Evolutionary conservation across 2,888 invertebrate species (phyloP), one percentile per base, ranked within the genome.

Genomic region (Agonopterix arenella): DNA sequence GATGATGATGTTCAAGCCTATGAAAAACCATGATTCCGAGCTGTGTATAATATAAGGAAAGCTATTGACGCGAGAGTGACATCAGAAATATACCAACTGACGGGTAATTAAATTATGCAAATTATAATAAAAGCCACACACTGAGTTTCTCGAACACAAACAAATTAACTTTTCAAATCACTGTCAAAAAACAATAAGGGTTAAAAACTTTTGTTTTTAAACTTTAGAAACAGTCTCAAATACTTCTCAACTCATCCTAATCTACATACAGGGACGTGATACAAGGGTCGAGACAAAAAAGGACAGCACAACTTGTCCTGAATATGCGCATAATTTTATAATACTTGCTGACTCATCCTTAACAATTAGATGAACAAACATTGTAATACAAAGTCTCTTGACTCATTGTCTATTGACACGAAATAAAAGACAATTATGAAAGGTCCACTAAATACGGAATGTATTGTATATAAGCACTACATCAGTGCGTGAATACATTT

Each of bases 361-460:
- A 73, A 83, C 81, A 84, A 84, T 85, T 84, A 84, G 63, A 74
- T 53, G 64, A 64, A 64, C 66, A 66, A 66, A 66, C 60, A 66
- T 28, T 28, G 28, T 28, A 28, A 28, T 28, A 61, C 53, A 55
- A 52, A 52, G 47, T 52, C n/a, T n/a, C n/a, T n/a, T n/a, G n/a
- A n/a, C n/a, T n/a, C 52, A 57, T 62, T 64, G 61, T 63, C 57
- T 62, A 28, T 28, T 28, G 28, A 28, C 5, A 5, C 28, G 28
- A 28, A 28, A 28, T 28, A 28, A 5, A 5, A 5, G 28, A 28
- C 28, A 28, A 28, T 1, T 28, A 28, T 5, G 5, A 28, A 28
- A 28, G 28, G 28, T 28, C 28, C 28, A 28, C 28, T 28, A 5
- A 28, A 28, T 5, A 28, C n/a, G 1, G 18, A 18, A 18, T 18